A percentile compares a stretch with the other conserved stretches of the same genome.
Conservation (phyloP, 2,888 invertebrate genomes). For the Hydrotaea diabolus region DNA sequence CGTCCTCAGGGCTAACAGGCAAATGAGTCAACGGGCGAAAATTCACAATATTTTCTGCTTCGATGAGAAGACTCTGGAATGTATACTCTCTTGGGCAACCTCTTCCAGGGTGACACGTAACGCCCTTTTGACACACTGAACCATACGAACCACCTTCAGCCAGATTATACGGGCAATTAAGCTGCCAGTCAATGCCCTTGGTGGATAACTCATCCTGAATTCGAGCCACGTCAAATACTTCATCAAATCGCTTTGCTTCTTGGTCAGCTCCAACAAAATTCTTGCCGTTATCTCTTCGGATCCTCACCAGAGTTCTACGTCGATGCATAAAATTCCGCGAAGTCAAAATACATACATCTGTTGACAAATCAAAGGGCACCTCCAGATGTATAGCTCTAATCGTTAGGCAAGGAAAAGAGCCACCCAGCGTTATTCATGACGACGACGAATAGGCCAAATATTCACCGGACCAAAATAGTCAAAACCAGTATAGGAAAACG, state of each 20-base stretch:
- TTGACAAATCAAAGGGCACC: conserved; percentile 33
- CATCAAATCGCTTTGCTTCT: too few relatives aligned
- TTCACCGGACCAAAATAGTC: conserved; percentile 65
- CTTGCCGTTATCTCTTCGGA: conserved; percentile 31
- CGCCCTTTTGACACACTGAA: conserved; percentile 30
- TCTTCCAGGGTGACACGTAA: not conserved
- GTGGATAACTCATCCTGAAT: too few relatives aligned
- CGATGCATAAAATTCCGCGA: conserved; percentile 37
- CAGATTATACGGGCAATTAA: conserved; percentile 19
- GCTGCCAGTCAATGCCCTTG: too few relatives aligned
- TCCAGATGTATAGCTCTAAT: conserved; percentile 46
- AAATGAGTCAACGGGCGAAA: not conserved
- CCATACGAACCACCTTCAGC: conserved; percentile 36
- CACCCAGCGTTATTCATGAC: conserved; percentile 65
- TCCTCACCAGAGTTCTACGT: conserved; percentile 5
- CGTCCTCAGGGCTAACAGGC: not conserved
- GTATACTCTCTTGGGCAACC: conserved; percentile 18
- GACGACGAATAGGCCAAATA: conserved; percentile 63
- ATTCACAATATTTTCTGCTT: too few relatives aligned
- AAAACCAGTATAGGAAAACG: too few relatives aligned
- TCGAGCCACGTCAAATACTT: too few relatives aligned
- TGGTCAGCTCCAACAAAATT: too few relatives aligned
- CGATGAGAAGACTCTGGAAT: conserved; percentile 45
- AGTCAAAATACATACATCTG: conserved; percentile 33
- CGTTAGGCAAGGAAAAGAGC: conserved; percentile 64